Percentiles rank a stretch among this genome's conserved stretches.
Conservation (phyloP, 2,797 vertebrate species). For the Tapera naevia region DNA sequence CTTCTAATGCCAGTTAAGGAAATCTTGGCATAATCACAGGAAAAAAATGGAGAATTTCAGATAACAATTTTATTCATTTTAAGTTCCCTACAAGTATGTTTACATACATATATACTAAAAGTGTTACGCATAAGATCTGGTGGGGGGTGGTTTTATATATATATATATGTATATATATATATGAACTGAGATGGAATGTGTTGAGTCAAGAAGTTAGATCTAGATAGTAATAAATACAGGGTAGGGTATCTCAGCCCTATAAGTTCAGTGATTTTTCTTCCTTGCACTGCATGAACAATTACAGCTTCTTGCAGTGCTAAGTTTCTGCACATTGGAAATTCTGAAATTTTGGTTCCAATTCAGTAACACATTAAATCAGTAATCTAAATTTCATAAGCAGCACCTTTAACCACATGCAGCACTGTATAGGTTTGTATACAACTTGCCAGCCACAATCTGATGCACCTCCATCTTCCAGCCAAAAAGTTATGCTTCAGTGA, state of each 20-base stretch:
- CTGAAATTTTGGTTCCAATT: not conserved
- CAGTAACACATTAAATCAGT: not conserved
- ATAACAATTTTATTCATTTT: not conserved
- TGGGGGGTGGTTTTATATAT: too few relatives aligned
- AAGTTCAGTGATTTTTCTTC: not conserved
- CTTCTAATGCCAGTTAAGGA: not conserved
- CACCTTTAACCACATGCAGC: not conserved
- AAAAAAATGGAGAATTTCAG: not conserved
- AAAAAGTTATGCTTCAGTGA: not conserved
- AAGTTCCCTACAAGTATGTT: not conserved
- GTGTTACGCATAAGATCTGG: not conserved
- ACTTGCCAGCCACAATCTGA: not conserved
- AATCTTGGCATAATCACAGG: not conserved
- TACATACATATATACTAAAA: not conserved
- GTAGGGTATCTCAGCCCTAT: not conserved
- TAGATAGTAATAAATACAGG: not conserved
- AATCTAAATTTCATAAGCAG: not conserved
- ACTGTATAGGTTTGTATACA: not conserved
- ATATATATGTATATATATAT: too few relatives aligned
- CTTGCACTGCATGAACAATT: fast-evolving
- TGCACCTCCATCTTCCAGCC: not conserved
- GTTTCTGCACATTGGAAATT: not conserved
- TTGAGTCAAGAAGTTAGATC: not conserved
- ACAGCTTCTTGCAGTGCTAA: not conserved
- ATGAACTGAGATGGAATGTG: not conserved